phyloP scores from a whole-genome alignment of 2,113 vertebrate genomes.

The Mirza zaza region DNA sequence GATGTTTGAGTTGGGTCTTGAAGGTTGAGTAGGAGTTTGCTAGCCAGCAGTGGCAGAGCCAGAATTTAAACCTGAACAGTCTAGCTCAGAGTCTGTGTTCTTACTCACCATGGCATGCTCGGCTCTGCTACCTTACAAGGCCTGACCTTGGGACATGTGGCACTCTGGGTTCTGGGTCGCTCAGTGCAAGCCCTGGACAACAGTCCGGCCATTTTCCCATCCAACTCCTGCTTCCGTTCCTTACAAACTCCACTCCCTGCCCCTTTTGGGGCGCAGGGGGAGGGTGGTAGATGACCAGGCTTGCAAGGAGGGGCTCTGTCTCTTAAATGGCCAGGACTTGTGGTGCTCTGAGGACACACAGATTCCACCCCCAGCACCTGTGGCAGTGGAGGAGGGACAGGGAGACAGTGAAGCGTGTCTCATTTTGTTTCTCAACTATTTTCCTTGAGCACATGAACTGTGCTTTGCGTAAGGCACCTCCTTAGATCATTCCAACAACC shows the following conservation, averaged over 20 bases:
- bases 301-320: neutral
- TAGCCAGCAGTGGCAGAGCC: neutral
- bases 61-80: neutral
- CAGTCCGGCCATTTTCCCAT: neutral
- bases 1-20: neutral
- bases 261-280: neutral
- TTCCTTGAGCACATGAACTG: neutral
- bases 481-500: neutral
- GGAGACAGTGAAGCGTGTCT: neutral
- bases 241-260: neutral
- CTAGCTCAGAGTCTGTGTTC: neutral
- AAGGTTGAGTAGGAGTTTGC: neutral
- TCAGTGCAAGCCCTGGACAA: neutral
- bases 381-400: too few species aligned
- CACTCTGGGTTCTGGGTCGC: neutral
- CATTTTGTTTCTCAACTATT: neutral
- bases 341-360: neutral
- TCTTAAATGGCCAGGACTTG: neutral
- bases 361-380: neutral
- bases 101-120: neutral
- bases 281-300: neutral
- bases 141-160: neutral
- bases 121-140: neutral
- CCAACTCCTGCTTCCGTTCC: neutral
- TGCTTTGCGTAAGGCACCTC: neutral